A percentile compares a stretch with the other conserved stretches of the same genome.
Conservation (phyloP, 2,888 invertebrate species). For the Epirrita christyi region DNA sequence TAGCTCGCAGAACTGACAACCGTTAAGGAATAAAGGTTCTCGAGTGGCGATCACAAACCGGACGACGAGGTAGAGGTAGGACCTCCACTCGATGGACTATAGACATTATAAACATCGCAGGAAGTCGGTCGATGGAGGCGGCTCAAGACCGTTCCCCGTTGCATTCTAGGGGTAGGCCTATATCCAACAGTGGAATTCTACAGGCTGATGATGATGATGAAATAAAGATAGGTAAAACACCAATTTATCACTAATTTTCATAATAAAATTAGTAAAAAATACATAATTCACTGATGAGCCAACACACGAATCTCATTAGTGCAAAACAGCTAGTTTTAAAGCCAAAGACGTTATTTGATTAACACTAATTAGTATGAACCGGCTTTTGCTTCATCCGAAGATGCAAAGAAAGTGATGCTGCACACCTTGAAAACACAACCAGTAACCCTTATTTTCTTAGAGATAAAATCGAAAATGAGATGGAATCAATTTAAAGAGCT, state of each 20-base stretch:
- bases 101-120: no score
- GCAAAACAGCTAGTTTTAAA: conserved; percentile 60
- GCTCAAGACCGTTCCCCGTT: no score
- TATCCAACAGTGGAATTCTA: no score
- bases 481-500: not conserved
- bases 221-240: not conserved
- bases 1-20: no score
- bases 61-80: no score
- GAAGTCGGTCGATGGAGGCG: no score
- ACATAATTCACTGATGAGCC: conserved; percentile 10
- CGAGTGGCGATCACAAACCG: no score
- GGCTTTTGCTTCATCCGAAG: conserved; percentile 61
- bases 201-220: no score
- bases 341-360: conserved; percentile 78
- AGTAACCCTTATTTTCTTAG: conserved; percentile 34
- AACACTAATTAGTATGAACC: conserved; percentile 80
- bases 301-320: conserved; percentile 44
- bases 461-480: conserved; percentile 40
- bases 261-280: not conserved
- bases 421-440: conserved; percentile 2
- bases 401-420: conserved; percentile 66
- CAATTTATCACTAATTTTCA: not conserved
- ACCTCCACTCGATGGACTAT: no score
- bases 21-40: no score
- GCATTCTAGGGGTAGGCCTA: no score